phyloP scores from a whole-genome alignment of 1,140 invertebrate species.

The Melipona quadrifasciata region DNA sequence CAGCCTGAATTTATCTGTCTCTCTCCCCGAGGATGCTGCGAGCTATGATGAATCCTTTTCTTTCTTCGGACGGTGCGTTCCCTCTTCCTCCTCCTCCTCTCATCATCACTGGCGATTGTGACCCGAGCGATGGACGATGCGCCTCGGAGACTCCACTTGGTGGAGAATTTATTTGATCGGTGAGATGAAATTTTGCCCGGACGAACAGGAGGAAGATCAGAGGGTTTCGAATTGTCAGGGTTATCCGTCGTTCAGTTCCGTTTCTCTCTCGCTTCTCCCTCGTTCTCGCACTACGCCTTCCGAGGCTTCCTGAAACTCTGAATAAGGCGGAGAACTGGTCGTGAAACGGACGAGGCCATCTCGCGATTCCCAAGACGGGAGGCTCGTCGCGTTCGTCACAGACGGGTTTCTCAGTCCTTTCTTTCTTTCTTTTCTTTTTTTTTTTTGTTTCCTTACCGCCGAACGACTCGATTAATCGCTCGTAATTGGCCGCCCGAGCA shows the following conservation, averaged over 20 bases:
- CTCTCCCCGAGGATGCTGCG: not conserved
- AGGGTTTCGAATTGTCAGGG: too few relatives aligned
- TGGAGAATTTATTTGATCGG: constrained; percentile 14
- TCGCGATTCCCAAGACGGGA: constrained; percentile 53
- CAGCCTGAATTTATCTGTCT: constrained; percentile 7
- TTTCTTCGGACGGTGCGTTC: not conserved
- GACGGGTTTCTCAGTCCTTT: constrained; percentile 19
- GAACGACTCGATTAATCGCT: constrained; percentile 52
- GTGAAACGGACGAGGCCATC: constrained; percentile 15
- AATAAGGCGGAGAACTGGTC: constrained; percentile 48
- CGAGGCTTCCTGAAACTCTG: constrained; percentile 55
- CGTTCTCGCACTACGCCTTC: too few relatives aligned
- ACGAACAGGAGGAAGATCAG: not conserved
- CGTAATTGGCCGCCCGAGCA: constrained; percentile 43
- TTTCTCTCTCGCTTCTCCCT: not conserved
- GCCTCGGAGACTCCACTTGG: too few relatives aligned
- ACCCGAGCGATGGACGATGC: too few relatives aligned
- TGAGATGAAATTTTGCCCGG: too few relatives aligned
- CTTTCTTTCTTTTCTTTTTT: constrained; percentile 12
- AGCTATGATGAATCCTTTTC: not conserved
- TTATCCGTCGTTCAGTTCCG: not conserved
- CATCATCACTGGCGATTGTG: not conserved
- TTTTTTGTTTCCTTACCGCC: constrained; percentile 15
- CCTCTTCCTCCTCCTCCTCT: not conserved
- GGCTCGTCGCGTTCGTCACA: not conserved